These are phyloP conservation scores for Halocynthia roretzi DNA, from an alignment of 23 tunicate genomes.

Conservation along the genomic window DNA sequence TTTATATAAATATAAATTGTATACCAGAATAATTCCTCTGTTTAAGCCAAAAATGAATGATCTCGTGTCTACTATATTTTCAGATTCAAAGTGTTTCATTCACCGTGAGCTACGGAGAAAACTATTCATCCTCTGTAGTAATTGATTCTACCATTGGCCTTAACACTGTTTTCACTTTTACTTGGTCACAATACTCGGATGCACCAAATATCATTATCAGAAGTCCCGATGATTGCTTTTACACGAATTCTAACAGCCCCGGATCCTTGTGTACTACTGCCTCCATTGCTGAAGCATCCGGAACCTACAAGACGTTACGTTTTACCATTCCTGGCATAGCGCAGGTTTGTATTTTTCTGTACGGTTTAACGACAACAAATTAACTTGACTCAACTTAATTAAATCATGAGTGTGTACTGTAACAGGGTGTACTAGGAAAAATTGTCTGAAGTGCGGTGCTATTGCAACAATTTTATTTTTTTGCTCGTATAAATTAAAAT, in stretches of 20 bases:
- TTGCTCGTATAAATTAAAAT: no score
- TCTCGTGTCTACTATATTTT: no score
- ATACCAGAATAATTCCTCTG: no score
- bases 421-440: no score
- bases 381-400: no score
- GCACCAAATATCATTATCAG: constrained; percentile 15
- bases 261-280: constrained; percentile 11
- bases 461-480: no score
- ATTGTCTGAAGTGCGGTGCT: no score
- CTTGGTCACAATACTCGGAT: constrained; percentile 27
- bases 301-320: constrained; percentile 11
- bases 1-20: no score
- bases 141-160: constrained; percentile 54
- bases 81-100: constrained; percentile 25
- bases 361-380: no score
- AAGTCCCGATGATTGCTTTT: constrained; percentile 43
- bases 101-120: background rate
- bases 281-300: background rate
- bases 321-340: constrained; percentile 51
- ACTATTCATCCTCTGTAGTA: constrained; percentile 11
- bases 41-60: no score
- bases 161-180: constrained; percentile 34
- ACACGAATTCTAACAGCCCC: constrained; percentile 14
- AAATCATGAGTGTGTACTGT: no score
- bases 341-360: no score